Percentiles rank a stretch among this genome's conserved stretches.
phyloP scores from a whole-genome alignment of 2,113 vertebrate genomes.

The Tympanuchus pallidicinctus region DNA sequence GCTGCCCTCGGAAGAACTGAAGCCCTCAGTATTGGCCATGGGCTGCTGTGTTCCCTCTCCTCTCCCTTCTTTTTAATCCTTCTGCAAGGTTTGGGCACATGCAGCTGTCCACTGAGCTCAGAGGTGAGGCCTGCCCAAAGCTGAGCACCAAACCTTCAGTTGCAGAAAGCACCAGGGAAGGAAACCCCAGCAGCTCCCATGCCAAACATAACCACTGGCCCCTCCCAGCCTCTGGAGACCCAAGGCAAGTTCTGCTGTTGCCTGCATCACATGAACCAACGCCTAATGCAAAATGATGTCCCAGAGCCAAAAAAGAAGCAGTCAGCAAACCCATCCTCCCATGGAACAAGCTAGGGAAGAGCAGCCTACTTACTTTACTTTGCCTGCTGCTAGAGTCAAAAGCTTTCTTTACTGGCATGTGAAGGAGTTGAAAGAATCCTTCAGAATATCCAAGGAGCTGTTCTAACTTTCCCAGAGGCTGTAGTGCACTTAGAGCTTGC shows the following conservation, averaged over 20 bases:
- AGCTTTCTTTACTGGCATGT: background rate
- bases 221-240: background rate
- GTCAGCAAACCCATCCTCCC: slow-evolving; percentile 15
- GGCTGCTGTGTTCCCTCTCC: background rate
- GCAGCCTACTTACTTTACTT: background rate
- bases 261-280: background rate
- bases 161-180: background rate
- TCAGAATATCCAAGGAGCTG: background rate
- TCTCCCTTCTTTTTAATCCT: background rate
- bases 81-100: background rate
- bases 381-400: background rate
- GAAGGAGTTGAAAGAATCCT: background rate
- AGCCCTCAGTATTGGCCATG: background rate
- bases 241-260: background rate
- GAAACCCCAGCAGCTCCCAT: background rate
- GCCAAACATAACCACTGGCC: background rate
- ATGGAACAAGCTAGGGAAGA: background rate
- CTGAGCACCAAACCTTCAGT: background rate
- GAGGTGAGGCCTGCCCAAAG: background rate
- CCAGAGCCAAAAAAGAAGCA: background rate
- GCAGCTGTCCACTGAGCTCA: background rate
- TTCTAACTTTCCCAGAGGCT: background rate
- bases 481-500: background rate
- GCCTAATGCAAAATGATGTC: background rate
- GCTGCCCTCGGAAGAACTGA: background rate